phyloP scores from a whole-genome alignment of 2,113 vertebrate species.

The Todiramphus saurophagus region DNA sequence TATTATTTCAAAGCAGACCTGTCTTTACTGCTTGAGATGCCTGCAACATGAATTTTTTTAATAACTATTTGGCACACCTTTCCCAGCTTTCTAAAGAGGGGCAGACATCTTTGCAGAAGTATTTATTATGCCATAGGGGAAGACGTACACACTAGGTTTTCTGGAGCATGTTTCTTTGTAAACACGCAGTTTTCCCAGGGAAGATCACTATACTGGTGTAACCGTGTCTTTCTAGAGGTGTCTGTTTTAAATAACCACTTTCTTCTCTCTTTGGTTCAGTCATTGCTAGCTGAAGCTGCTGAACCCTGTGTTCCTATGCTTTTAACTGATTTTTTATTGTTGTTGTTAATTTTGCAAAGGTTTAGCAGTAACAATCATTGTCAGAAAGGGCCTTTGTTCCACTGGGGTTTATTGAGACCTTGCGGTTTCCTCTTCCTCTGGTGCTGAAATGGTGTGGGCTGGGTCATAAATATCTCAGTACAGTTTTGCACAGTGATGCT shows the following conservation, averaged over 20 bases:
- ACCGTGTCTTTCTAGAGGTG: not conserved
- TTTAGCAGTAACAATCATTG: not conserved
- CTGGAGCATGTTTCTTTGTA: not conserved
- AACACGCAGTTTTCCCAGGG: not conserved
- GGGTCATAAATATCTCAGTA: not conserved
- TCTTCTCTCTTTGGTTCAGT: not conserved
- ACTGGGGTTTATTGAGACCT: not conserved
- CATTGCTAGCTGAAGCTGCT: not conserved
- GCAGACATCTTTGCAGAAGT: not conserved
- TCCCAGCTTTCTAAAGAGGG: conserved; percentile 6
- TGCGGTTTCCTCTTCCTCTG: not conserved
- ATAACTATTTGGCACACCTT: not conserved
- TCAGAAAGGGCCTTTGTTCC: not conserved
- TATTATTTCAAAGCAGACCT: not conserved
- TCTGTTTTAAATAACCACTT: not conserved
- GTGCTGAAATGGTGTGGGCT: not conserved
- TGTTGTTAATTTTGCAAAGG: not conserved
- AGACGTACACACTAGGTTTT: not conserved
- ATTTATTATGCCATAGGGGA: conserved; percentile 10
- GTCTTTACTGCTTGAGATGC: not conserved
- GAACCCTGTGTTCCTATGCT: not conserved
- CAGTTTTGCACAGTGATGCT: not conserved
- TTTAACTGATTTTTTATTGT: not conserved
- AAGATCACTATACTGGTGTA: not conserved
- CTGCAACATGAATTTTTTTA: not conserved